phyloP scores from a whole-genome alignment of 1,140 invertebrate species.

The Trypoxylus dichotomus region DNA sequence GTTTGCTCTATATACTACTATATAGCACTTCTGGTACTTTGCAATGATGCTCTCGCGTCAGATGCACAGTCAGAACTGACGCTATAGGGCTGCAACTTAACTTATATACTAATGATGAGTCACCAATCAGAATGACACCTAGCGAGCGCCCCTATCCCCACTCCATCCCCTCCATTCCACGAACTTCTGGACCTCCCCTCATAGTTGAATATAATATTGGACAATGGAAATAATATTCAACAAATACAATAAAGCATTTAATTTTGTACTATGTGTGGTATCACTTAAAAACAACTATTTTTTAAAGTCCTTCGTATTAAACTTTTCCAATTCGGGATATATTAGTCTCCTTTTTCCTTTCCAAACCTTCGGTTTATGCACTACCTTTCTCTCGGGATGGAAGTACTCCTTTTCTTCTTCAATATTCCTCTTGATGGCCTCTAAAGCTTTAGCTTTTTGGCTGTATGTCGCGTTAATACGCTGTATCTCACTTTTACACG shows the following conservation, averaged over 20 bases:
- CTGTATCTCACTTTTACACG: background rate
- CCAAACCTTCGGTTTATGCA: conserved; percentile 1
- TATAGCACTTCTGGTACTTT: too few species aligned
- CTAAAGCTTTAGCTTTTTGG: background rate
- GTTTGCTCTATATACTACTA: too few species aligned
- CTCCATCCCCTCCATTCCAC: too few species aligned
- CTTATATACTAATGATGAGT: too few species aligned
- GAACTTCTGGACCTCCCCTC: too few species aligned
- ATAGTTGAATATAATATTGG: too few species aligned
- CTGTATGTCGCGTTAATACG: background rate
- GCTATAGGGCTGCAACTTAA: too few species aligned
- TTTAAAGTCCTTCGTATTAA: background rate
- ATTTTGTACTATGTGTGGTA: background rate
- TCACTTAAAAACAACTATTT: background rate
- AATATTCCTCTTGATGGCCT: conserved; percentile 30
- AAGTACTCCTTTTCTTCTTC: background rate
- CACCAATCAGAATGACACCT: too few species aligned
- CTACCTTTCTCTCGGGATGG: background rate
- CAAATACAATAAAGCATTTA: background rate
- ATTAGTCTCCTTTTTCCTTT: background rate
- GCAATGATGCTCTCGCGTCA: too few species aligned
- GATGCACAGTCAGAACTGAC: too few species aligned
- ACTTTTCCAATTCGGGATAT: conserved; percentile 20
- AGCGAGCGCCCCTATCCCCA: too few species aligned
- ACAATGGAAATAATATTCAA: too few species aligned